These are phyloP conservation scores for Rhinolophus sinicus DNA, from an alignment of 2,113 vertebrate genomes.

Conservation along the genomic window DNA sequence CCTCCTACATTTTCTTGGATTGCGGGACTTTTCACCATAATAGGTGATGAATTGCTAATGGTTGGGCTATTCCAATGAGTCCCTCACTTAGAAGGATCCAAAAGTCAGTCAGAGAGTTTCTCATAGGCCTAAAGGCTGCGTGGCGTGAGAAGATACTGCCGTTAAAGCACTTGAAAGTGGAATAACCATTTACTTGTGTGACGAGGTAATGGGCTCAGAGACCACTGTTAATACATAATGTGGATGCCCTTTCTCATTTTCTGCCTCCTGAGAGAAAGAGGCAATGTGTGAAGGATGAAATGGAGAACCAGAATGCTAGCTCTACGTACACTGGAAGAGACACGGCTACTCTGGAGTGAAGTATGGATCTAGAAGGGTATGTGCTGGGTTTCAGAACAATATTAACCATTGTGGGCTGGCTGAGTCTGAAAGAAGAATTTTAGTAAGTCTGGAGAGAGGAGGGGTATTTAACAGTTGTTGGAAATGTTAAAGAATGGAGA, in stretches of 20 bases:
- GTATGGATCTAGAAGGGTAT: background rate
- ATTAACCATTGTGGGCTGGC: background rate
- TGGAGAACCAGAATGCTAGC: background rate
- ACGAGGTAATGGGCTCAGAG: background rate
- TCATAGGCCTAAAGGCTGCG: background rate
- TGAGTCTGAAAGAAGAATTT: background rate
- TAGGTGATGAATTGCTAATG: conserved; percentile 61
- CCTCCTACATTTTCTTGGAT: conserved; percentile 59
- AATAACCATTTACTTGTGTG: background rate
- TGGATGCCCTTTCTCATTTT: background rate
- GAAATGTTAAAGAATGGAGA: background rate
- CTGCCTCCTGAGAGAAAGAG: background rate
- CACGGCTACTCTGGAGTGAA: background rate
- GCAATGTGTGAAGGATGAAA: background rate
- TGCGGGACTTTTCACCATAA: conserved; percentile 49
- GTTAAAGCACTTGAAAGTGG: background rate
- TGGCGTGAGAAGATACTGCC: background rate
- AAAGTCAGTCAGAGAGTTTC: conserved; percentile 21
- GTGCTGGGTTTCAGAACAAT: background rate
- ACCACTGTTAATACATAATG: background rate
- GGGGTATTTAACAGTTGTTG: background rate
- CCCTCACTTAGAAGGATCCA: conserved; percentile 5
- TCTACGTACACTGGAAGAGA: background rate
- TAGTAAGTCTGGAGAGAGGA: background rate
- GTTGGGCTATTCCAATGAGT: conserved; percentile 30